phyloP scores from a whole-genome alignment of 2,888 invertebrate genomes.

The Drosophila ezoana region DNA sequence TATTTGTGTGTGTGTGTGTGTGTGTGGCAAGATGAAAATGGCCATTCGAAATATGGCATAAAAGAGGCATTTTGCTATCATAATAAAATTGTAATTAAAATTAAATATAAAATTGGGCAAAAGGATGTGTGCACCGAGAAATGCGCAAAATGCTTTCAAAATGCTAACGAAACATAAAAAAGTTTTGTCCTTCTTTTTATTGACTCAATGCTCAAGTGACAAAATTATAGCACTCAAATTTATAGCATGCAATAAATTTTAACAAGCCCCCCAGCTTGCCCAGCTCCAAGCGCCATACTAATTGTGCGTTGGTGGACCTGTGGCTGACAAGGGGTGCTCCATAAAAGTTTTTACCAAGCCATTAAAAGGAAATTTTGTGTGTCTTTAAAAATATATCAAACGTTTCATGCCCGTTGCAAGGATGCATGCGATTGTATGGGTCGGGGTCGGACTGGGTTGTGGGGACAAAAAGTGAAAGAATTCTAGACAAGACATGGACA shows the following conservation, averaged over 20 bases:
- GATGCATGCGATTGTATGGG: conserved; percentile 14
- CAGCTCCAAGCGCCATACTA: conserved; percentile 35
- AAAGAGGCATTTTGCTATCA: conserved; percentile 66
- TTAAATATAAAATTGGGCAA: conserved; percentile 53
- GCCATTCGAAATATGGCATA: conserved; percentile 67
- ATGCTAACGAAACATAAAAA: conserved; percentile 66
- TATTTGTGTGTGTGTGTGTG: conserved; percentile 14
- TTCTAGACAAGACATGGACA: conserved; percentile 36
- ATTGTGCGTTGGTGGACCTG: conserved; percentile 35
- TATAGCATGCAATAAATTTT: conserved; percentile 74
- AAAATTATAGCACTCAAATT: conserved; percentile 71
- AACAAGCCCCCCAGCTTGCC: conserved; percentile 49
- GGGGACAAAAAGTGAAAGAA: conserved; percentile 16
- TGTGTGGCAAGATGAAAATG: conserved; percentile 34
- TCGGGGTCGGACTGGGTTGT: not conserved
- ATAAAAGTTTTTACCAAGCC: conserved; percentile 54
- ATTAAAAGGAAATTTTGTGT: conserved; percentile 40
- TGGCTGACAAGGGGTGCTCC: not conserved
- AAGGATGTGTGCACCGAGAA: conserved; percentile 24
- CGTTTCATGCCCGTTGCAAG: conserved; percentile 16
- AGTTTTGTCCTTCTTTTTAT: conserved; percentile 56
- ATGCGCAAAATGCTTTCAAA: conserved; percentile 51
- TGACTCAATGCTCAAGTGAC: conserved; percentile 63
- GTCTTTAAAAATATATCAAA: conserved; percentile 25
- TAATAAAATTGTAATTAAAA: conserved; percentile 76